phyloP scores from a whole-genome alignment of 2,113 vertebrate species.

The Potamarius usumacintae region DNA sequence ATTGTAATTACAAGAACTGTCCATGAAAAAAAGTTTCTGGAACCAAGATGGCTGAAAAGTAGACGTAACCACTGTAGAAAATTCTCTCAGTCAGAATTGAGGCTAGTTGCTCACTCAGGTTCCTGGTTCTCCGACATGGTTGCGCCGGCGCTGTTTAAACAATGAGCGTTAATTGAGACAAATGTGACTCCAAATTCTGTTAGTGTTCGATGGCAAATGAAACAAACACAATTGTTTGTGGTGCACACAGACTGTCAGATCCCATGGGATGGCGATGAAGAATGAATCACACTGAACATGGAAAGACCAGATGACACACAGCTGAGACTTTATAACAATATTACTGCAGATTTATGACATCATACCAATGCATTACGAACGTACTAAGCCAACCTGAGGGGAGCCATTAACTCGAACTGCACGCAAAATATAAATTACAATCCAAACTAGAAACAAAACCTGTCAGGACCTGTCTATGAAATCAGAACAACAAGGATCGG shows the following conservation, averaged over 20 bases:
- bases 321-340: conserved; percentile 15
- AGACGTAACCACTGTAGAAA: neutral
- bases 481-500: too few species aligned
- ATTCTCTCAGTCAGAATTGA: neutral
- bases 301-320: conserved; percentile 14
- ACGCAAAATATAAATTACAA: neutral
- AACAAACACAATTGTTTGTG: neutral
- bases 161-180: neutral
- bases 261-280: neutral
- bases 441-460: neutral
- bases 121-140: neutral
- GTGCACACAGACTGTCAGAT: neutral
- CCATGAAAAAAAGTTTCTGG: neutral
- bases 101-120: neutral
- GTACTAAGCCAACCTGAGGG: too few species aligned
- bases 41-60: neutral
- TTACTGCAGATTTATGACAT: neutral
- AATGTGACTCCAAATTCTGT: neutral
- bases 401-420: neutral
- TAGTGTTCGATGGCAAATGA: conserved; percentile 3
- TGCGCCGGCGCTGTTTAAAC: neutral
- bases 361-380: too few species aligned
- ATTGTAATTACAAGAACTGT: neutral
- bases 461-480: too few species aligned
- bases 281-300: conserved; percentile 38